These are phyloP conservation scores for Empidonax traillii DNA, from an alignment of 2,113 vertebrate genomes.

Conservation along the genomic window DNA sequence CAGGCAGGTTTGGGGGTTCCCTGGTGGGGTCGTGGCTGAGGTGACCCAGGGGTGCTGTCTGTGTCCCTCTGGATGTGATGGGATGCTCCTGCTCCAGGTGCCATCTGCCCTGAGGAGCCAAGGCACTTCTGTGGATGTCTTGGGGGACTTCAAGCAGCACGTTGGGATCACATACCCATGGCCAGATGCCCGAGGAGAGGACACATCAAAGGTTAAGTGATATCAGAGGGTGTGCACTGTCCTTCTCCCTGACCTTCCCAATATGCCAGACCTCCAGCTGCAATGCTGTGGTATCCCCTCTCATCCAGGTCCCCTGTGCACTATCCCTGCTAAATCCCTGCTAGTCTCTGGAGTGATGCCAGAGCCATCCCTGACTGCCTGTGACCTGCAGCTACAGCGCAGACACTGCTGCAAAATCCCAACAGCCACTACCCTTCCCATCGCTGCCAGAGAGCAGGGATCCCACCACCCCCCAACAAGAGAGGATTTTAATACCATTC, in stretches of 20 bases:
- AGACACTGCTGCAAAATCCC: not conserved
- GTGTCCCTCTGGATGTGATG: not conserved
- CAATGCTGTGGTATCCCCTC: not conserved
- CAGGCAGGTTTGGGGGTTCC: not conserved
- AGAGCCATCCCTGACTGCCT: not conserved
- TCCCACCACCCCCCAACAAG: not conserved
- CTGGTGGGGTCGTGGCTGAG: fast-evolving
- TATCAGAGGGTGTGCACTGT: not conserved
- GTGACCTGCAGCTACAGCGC: not conserved
- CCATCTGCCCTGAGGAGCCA: not conserved
- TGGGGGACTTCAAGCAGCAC: not conserved
- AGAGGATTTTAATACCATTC: not conserved
- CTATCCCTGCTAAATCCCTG: not conserved
- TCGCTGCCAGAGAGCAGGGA: not conserved
- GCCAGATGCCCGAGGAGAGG: not conserved
- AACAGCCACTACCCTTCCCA: not conserved
- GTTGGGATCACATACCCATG: not conserved
- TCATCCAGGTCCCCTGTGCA: not conserved
- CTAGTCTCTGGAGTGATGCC: not conserved
- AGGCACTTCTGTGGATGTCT: fast-evolving
- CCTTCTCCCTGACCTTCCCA: not conserved
- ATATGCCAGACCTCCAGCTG: not conserved
- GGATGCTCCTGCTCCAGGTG: not conserved
- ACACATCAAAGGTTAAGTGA: not conserved
- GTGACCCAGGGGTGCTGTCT: not conserved